Conservation (phyloP, 1,140 invertebrate species). For the Bombus turneri region DNA sequence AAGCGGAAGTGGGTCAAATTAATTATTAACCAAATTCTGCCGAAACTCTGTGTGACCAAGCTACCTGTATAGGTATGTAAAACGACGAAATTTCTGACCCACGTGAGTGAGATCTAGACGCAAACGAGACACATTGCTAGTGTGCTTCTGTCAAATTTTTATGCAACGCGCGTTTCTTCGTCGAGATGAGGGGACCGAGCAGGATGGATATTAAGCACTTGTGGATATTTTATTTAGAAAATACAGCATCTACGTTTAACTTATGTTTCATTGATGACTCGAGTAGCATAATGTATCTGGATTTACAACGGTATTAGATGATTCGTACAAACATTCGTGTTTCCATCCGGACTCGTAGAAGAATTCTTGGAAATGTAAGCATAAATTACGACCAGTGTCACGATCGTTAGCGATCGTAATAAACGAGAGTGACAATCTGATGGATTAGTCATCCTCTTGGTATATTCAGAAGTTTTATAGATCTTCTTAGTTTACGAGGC, state of each 20-base stretch:
- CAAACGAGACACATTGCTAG: not conserved
- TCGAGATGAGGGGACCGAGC: too few species aligned
- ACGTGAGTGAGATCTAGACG: not conserved
- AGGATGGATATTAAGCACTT: too few species aligned
- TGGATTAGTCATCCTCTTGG: not conserved
- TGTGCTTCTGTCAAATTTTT: not conserved
- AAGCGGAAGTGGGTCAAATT: conserved; percentile 71
- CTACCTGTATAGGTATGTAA: not conserved
- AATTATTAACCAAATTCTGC: conserved; percentile 49
- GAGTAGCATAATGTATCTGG: not conserved
- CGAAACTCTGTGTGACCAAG: not conserved
- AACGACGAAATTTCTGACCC: not conserved
- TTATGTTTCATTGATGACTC: not conserved
- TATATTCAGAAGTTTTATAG: not conserved
- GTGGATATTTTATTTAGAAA: too few species aligned
- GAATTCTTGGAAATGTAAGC: not conserved
- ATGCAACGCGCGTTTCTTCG: too few species aligned
- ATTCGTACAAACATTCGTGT: not conserved
- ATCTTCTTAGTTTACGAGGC: not conserved
- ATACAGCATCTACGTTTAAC: not conserved
- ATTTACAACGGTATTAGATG: too few species aligned
- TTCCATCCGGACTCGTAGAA: not conserved
- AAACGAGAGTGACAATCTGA: not conserved
- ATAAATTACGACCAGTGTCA: not conserved
- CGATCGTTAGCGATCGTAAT: too few species aligned